Evolutionary conservation across 2,113 vertebrate genomes (phyloP).

Genomic region (Geococcyx californianus): DNA sequence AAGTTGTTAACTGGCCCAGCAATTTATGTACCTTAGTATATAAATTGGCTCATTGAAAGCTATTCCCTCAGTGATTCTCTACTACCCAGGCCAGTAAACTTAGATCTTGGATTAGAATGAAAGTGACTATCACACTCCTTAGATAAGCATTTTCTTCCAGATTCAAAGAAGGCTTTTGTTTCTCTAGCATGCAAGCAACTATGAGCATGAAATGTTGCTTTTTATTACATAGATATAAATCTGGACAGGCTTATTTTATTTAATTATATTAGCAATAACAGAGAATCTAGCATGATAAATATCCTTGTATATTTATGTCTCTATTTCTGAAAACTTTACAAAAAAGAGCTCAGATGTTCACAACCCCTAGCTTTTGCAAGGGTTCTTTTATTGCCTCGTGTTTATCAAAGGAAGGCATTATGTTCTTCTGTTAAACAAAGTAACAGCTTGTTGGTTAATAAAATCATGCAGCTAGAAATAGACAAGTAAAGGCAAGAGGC

Average conservation of each 20-base stretch:
- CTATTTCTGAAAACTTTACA: background rate
- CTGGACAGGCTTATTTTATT: background rate
- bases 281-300: background rate
- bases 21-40: background rate
- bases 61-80: background rate
- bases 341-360: background rate
- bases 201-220: background rate
- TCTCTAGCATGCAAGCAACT: background rate
- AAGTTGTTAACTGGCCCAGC: background rate
- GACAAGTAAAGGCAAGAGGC: background rate
- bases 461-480: conserved; percentile 12
- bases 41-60: background rate
- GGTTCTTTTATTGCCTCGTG: background rate
- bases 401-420: background rate
- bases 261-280: background rate
- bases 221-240: background rate
- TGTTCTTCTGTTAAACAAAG: conserved; percentile 24
- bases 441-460: conserved; percentile 11
- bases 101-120: background rate
- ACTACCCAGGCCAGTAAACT: background rate
- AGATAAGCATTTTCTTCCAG: background rate
- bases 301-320: background rate
- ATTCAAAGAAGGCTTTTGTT: background rate
- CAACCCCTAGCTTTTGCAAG: background rate
- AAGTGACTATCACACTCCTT: background rate